Evolutionary conservation across 2,113 vertebrate species (phyloP).

Genomic region (Bothrops jararaca): DNA sequence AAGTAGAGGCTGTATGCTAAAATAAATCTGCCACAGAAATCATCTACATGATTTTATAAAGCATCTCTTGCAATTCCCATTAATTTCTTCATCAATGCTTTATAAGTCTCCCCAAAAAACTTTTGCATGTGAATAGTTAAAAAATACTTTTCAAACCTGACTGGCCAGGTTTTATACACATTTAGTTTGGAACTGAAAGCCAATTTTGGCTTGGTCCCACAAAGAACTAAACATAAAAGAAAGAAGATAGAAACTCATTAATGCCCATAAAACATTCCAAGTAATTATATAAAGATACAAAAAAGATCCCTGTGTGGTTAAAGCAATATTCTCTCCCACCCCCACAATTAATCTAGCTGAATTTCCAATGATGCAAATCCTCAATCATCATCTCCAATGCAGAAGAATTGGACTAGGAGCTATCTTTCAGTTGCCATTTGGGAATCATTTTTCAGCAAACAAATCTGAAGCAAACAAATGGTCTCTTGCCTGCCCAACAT

Average conservation of each 20-base stretch:
- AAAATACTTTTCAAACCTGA: constrained; percentile 37
- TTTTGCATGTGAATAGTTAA: constrained; percentile 36
- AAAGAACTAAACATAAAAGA: constrained; percentile 43
- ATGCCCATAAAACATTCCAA: constrained; percentile 47
- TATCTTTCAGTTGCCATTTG: constrained; percentile 64
- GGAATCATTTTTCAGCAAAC: constrained; percentile 67
- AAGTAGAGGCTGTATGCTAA: neutral
- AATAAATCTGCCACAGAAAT: neutral
- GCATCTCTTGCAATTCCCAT: neutral
- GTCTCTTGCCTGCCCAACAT: constrained; percentile 64
- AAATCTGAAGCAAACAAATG: constrained; percentile 70
- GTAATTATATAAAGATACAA: constrained; percentile 56
- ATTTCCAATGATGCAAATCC: constrained; percentile 57
- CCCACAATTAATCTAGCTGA: constrained; percentile 65
- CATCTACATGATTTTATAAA: too few relatives aligned
- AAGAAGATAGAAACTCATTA: constrained; percentile 53
- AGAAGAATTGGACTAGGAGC: constrained; percentile 61
- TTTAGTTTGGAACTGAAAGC: constrained; percentile 52
- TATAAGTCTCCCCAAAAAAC: constrained; percentile 40
- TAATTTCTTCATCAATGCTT: neutral
- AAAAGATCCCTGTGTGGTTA: constrained; percentile 51
- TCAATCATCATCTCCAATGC: constrained; percentile 50
- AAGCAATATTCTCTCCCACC: constrained; percentile 59
- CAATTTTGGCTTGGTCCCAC: constrained; percentile 53
- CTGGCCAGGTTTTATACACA: constrained; percentile 49